Conservation (phyloP, 53 echinoderm and acorn worm genomes). For the Zoroaster sp. region DNA sequence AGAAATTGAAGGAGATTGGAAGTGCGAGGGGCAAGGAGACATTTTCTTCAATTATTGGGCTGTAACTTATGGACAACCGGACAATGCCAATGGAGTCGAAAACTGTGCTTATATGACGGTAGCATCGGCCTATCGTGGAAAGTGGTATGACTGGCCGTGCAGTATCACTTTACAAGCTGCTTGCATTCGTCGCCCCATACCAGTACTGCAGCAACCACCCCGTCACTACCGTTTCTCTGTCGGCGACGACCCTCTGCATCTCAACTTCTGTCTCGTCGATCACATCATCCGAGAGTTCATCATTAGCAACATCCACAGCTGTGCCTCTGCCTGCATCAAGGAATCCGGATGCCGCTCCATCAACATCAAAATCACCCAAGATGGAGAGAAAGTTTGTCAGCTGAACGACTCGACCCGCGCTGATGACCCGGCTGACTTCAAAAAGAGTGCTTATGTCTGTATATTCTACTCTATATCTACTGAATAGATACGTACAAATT, state of each 20-base stretch:
- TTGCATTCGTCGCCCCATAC: not conserved
- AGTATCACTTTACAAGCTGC: not conserved
- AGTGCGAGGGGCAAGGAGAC: not conserved
- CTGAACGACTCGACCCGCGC: not conserved
- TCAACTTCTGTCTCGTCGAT: not conserved
- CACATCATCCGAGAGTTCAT: conserved; percentile 13
- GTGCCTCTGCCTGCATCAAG: conserved; percentile 3
- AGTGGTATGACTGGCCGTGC: not conserved
- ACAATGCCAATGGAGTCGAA: not conserved
- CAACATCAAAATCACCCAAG: conserved; percentile 10
- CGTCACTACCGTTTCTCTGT: not conserved
- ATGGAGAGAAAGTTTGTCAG: not conserved
- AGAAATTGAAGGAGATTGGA: not conserved
- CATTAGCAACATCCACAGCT: not conserved
- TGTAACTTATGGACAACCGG: not conserved
- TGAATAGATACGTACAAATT: not conserved
- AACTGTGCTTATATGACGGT: not conserved
- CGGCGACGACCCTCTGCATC: not conserved
- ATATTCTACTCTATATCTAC: not conserved
- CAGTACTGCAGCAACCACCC: not conserved
- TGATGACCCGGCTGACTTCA: not conserved
- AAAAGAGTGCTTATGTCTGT: not conserved
- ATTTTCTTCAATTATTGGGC: not conserved
- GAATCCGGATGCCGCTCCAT: conserved; percentile 12
- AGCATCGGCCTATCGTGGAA: not conserved